phyloP scores from a whole-genome alignment of 2,113 vertebrate species.

The Lophotis ruficrista region DNA sequence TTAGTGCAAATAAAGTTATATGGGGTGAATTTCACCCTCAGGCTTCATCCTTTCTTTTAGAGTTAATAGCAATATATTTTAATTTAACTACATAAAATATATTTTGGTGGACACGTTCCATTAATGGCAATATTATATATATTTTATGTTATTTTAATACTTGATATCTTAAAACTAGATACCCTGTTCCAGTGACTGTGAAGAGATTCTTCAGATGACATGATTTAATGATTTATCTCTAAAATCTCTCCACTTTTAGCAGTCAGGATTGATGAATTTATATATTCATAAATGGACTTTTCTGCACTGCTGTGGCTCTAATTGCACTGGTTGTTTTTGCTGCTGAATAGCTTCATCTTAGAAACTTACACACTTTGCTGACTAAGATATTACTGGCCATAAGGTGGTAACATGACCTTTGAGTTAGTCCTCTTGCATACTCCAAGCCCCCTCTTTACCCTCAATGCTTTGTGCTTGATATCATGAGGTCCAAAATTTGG shows the following conservation, averaged over 20 bases:
- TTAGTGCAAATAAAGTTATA: slow-evolving; percentile 31
- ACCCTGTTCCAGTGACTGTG: not conserved
- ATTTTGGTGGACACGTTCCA: not conserved
- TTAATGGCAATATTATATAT: not conserved
- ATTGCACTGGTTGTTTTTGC: not conserved
- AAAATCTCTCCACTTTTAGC: not conserved
- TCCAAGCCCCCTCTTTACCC: not conserved
- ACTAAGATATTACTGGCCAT: not conserved
- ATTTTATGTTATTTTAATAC: not conserved
- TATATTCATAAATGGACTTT: not conserved
- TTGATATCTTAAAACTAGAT: not conserved
- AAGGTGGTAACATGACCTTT: not conserved
- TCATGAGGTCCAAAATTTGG: not conserved
- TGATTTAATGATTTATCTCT: not conserved
- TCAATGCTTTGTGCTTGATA: not conserved
- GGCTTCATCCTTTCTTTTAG: not conserved
- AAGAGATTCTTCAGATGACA: not conserved
- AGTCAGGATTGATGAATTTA: not conserved
- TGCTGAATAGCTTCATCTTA: not conserved
- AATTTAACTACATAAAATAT: not conserved
- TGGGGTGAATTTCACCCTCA: not conserved
- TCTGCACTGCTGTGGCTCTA: not conserved
- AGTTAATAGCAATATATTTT: not conserved
- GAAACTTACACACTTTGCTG: not conserved
- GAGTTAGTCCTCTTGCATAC: not conserved